Conservation (phyloP, 2,888 invertebrate genomes). For the Amiota communis region DNA sequence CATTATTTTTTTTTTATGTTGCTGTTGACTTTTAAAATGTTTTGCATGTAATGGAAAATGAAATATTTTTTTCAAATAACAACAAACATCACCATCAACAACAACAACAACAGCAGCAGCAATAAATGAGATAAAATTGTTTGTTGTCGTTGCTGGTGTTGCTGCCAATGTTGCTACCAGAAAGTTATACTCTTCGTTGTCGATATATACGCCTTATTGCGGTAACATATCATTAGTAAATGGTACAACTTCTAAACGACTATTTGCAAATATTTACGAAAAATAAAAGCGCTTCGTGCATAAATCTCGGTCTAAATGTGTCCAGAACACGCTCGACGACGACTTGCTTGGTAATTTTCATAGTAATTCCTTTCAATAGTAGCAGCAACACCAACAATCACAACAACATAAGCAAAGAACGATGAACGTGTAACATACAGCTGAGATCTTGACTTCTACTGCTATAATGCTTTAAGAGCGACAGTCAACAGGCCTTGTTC, state of each 20-base stretch:
- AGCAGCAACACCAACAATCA: neutral
- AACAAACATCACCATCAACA: neutral
- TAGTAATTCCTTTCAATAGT: neutral
- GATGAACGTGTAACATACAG: conserved; percentile 17
- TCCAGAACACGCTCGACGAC: conserved; percentile 26
- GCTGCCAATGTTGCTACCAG: neutral
- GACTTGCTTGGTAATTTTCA: too few species aligned
- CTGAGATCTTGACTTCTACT: neutral
- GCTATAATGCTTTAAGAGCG: neutral
- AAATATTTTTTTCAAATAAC: conserved; percentile 20
- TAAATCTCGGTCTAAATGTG: conserved; percentile 28
- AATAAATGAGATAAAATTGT: conserved; percentile 15
- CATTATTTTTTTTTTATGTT: neutral
- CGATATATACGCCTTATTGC: neutral
- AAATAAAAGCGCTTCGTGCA: conserved; percentile 21
- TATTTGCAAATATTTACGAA: conserved; percentile 31
- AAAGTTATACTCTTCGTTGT: too few species aligned
- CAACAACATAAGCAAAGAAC: neutral
- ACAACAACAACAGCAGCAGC: neutral
- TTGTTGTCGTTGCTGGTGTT: conserved; percentile 3
- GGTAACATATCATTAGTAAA: conserved; percentile 29
- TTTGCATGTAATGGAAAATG: conserved; percentile 28
- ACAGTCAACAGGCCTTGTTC: conserved; percentile 10
- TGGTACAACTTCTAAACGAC: conserved; percentile 28
- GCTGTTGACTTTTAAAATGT: neutral